Evolutionary conservation across 2,113 vertebrate genomes (phyloP), one percentile per base, ranked within the genome.

Genomic region (Trochalopteron elliotii): DNA sequence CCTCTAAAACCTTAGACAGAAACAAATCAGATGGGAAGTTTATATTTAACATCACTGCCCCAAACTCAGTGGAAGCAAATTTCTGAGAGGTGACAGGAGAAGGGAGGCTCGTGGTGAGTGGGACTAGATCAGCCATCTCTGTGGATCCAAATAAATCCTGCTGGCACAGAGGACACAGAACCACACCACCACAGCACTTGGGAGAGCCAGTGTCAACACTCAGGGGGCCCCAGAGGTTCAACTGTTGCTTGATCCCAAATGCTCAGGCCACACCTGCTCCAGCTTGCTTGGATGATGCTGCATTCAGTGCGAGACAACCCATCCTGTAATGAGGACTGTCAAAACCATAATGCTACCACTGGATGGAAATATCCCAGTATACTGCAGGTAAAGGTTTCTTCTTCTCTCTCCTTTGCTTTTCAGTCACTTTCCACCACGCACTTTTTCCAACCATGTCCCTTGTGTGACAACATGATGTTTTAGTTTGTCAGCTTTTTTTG

Each of bases 401-500:
- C 55, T 61, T 42, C n/a, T 60, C 12, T 52, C 27, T 71, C 40
- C 17, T 64, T 76, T 39, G 35, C n/a, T 87, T 87, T 94, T 80
- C 68, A 50, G 37, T 53, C 50, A 44, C 47, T 82, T 91, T 52
- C n/a, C 30, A 76, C 50, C 42, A 53, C 0, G 0, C 53, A 45
- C 27, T 57, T 92, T 50, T 71, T 4, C 27, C 57, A 84, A 20
- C 42, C 61, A 15, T 50, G 57, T 64, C 52, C 17, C 37, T 72
- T 65, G 49, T 33, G n/a, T 56, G 57, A 63, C 65, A 92, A 74
- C 60, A 42, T 0, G 0, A 33, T 39, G 17, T 77, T 94, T 85
- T 52, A 35, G 27, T 79, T 88, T 93, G 79, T 83, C 67, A 94
- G 75, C 53, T 84, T 94, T 69, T 78, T 83, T 63, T 47, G 85